Evolutionary conservation across 2,888 invertebrate species (phyloP).

Genomic region (Agrotis ipsilon): DNA sequence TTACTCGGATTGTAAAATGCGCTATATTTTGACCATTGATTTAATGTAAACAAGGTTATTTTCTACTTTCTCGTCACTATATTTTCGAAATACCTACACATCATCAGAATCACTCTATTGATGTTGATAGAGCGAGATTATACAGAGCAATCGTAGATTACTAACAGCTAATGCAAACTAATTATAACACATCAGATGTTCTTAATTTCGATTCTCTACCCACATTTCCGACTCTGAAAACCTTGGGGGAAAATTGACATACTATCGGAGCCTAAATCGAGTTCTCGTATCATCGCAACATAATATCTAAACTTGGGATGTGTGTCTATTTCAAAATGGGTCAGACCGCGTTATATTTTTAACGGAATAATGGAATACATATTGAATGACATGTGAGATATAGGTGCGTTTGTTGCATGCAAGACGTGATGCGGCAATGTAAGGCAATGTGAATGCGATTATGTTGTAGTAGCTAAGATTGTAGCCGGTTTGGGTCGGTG

Average conservation of each 20-base stretch:
- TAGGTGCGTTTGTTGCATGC: slow-evolving; percentile 15
- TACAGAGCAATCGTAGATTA: background rate
- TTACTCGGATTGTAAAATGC: background rate
- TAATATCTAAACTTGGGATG: background rate
- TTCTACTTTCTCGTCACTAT: background rate
- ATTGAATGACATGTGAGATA: slow-evolving; percentile 1
- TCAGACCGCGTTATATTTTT: background rate
- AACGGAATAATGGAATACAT: background rate
- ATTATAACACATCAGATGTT: slow-evolving; percentile 10
- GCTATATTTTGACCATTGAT: slow-evolving; percentile 4
- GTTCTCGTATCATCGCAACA: background rate
- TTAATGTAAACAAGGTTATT: background rate
- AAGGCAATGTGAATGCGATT: slow-evolving; percentile 58
- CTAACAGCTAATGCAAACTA: background rate
- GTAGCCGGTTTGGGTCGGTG: slow-evolving; percentile 71
- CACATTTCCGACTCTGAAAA: background rate
- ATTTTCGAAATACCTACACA: background rate
- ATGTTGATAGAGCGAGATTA: background rate
- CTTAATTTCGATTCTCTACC: background rate
- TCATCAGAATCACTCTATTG: background rate
- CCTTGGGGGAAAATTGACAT: slow-evolving; percentile 2
- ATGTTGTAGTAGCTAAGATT: slow-evolving; percentile 60
- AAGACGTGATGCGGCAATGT: slow-evolving; percentile 46
- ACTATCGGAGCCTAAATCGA: background rate
- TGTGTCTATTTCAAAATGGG: background rate